Percentiles rank a stretch among this genome's conserved stretches.
These are phyloP conservation scores for Euphydryas editha DNA, from an alignment of 2,888 invertebrate genomes.

Conservation along the genomic window DNA sequence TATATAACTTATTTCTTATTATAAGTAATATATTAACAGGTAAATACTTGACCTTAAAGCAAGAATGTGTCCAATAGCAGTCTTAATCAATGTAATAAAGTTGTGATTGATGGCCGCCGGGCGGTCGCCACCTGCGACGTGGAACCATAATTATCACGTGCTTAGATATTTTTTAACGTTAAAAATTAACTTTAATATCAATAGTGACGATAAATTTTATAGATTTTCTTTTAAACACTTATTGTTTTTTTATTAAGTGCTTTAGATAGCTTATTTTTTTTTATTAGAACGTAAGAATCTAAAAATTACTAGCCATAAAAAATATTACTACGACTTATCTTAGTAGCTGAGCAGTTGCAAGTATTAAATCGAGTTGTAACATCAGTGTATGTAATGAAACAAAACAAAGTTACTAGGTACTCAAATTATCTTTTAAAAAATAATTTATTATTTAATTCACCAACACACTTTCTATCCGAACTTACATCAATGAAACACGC, in stretches of 20 bases:
- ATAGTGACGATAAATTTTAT: neutral
- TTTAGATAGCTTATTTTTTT: too few species aligned
- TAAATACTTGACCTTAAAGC: conserved; percentile 10
- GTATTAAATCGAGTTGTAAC: too few species aligned
- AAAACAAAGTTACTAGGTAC: too few species aligned
- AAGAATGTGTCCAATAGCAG: conserved; percentile 54
- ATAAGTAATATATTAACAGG: neutral
- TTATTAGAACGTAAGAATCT: too few species aligned
- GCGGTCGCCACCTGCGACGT: conserved; percentile 30
- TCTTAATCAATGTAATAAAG: conserved; percentile 78
- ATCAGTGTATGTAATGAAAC: too few species aligned
- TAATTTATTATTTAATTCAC: too few species aligned
- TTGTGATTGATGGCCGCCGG: conserved; percentile 67
- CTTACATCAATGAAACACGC: neutral
- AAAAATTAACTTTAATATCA: neutral
- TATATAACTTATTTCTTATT: too few species aligned
- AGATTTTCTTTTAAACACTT: neutral
- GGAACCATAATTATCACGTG: conserved; percentile 21
- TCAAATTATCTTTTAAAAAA: too few species aligned
- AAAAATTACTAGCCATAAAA: too few species aligned
- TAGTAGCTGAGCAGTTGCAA: too few species aligned
- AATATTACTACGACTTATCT: too few species aligned
- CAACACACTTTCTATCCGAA: neutral
- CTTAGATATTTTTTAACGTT: conserved; percentile 11
- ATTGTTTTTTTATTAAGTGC: too few species aligned